phyloP scores from a whole-genome alignment of 2,797 vertebrate species.

The Momotus momota region DNA sequence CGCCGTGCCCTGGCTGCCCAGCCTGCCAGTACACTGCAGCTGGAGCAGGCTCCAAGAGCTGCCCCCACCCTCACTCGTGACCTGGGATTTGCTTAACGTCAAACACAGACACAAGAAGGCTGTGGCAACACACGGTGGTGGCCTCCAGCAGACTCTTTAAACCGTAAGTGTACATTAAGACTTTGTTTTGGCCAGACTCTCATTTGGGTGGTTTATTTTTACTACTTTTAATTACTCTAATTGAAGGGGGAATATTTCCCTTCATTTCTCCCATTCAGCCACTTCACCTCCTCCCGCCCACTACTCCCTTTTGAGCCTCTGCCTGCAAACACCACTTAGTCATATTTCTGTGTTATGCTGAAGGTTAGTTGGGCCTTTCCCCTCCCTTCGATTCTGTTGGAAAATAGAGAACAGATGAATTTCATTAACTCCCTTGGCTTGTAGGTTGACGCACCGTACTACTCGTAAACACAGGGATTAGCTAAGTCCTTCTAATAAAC shows the following conservation, averaged over 20 bases:
- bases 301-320: slow-evolving; percentile 17
- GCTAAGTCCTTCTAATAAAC: slow-evolving; percentile 68
- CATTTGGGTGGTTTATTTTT: slow-evolving; percentile 72
- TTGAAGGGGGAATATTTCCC: slow-evolving; percentile 71
- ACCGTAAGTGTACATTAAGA: slow-evolving; percentile 62
- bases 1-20: fast-evolving
- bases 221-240: slow-evolving; percentile 76
- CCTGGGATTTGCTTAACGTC: not conserved
- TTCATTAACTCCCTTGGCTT: slow-evolving; percentile 65
- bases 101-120: not conserved
- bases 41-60: not conserved
- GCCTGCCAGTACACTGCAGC: not conserved
- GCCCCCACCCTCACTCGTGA: not conserved
- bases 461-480: slow-evolving; percentile 71
- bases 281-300: slow-evolving; percentile 6
- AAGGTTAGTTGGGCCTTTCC: slow-evolving; percentile 3
- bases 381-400: not conserved
- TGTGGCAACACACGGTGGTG: slow-evolving; percentile 25
- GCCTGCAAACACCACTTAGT: slow-evolving; percentile 43
- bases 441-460: slow-evolving; percentile 62
- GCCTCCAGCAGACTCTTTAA: slow-evolving; percentile 56
- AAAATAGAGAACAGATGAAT: slow-evolving; percentile 68
- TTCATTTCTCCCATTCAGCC: slow-evolving; percentile 44
- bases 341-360: not conserved
- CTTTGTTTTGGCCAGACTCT: slow-evolving; percentile 66